A percentile compares a stretch with the other conserved stretches of the same genome.
phyloP scores from a whole-genome alignment of 2,797 vertebrate species.

The Channallabes apus region DNA sequence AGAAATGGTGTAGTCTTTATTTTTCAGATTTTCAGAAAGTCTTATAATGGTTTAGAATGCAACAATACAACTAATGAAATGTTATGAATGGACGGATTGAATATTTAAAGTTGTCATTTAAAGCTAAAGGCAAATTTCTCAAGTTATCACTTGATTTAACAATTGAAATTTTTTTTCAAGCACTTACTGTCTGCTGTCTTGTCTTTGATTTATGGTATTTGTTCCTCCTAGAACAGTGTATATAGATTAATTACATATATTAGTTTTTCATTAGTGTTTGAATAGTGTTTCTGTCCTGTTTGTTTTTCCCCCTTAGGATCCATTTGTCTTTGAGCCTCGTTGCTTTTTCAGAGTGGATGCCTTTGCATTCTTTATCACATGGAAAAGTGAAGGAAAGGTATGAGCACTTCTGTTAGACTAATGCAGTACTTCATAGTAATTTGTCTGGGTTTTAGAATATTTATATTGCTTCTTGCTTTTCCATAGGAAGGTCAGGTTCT shows the following conservation, averaged over 20 bases:
- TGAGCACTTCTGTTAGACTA: background rate
- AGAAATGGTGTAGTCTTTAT: background rate
- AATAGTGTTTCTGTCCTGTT: slow-evolving; percentile 18
- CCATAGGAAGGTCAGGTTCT: slow-evolving; percentile 93
- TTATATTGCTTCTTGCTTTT: slow-evolving; percentile 15
- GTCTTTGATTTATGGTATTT: background rate
- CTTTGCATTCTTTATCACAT: slow-evolving; percentile 94
- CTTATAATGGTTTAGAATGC: background rate
- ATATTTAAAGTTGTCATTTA: slow-evolving; percentile 1
- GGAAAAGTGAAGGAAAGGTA: slow-evolving; percentile 99
- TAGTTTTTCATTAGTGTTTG: background rate
- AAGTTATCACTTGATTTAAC: background rate
- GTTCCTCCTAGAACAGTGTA: background rate
- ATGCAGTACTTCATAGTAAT: background rate
- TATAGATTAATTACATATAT: slow-evolving; percentile 9
- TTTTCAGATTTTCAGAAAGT: background rate
- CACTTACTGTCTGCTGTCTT: background rate
- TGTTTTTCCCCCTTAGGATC: slow-evolving; percentile 78
- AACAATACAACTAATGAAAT: background rate
- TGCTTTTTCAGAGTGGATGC: slow-evolving; percentile 94
- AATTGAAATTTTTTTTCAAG: background rate
- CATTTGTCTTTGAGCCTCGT: slow-evolving; percentile 91
- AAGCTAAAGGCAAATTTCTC: background rate
- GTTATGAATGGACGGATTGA: background rate
- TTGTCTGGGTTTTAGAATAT: slow-evolving; percentile 6